Evolutionary conservation across 2,888 invertebrate species (phyloP), one percentile per base, ranked within the genome.

Genomic region (Tachina lurida): DNA sequence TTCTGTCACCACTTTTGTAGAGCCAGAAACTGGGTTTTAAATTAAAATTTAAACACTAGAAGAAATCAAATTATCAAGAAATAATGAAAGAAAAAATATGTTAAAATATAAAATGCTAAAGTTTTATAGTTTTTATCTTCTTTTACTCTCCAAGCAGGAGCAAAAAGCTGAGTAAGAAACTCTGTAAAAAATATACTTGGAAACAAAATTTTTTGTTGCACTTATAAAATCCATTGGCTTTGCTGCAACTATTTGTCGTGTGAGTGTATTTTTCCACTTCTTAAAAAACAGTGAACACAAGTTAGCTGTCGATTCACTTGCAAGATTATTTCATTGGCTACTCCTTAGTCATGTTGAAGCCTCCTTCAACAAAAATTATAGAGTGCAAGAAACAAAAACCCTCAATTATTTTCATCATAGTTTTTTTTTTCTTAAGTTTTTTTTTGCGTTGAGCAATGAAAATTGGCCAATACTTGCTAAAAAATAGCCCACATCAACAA

Each of bases 291-390:
- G 10, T 41, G 41, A 47, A 47, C 74, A 62, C 67, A 54, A 60
- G 60, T 80, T 73, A 52, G 73, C 76, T 80, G 73, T 76, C 84
- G 80, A 76, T 73, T 84, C 49, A 45, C 17, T 78, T 78, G 63
- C 70, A 70, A 70, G 77, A 70, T 74, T 73, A 54, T 68, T 81
- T 77, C 67, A 62, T 76, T 77, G 67, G 84, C 73, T 73, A 84
- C 84, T 84, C 84, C 84, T 77, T 77, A 79, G 77, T 81, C 84
- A 63, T 81, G 84, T 62, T 70, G 65, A 63, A 70, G 41, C 60
- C 43, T 10, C 31, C 19, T 17, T 31, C 45, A 67, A 45, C 41
- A 60, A 47, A 45, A 43, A 12, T 63, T 54, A 9, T 12, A 60
- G 43, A 54, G 22, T 58, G 17, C 68, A 54, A 60, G 10, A 13